These are phyloP conservation scores for Micropoecilia bifurca DNA, from an alignment of 2,797 vertebrate genomes.

Conservation along the genomic window DNA sequence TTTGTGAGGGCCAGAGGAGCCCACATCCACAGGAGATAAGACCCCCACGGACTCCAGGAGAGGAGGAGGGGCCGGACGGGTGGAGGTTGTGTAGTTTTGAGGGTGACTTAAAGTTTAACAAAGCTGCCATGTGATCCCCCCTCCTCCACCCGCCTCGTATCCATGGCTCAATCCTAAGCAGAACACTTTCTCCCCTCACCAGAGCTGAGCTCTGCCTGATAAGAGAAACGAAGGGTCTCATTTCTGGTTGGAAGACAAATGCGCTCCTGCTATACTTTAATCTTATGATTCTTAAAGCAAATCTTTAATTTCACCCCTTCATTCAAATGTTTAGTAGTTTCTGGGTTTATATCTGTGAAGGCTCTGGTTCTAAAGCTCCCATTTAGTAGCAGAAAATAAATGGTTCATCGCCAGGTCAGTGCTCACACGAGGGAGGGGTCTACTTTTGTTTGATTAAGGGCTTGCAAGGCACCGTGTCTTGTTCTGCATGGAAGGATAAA, in stretches of 20 bases:
- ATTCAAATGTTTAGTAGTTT: conserved; percentile 14
- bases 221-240: not conserved
- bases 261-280: not conserved
- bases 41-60: conserved; percentile 52
- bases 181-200: conserved; percentile 27
- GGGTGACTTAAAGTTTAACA: conserved; percentile 66
- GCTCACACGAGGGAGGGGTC: conserved; percentile 53
- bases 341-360: conserved; percentile 28
- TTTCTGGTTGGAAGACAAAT: conserved; percentile 26
- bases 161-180: conserved; percentile 36
- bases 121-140: conserved; percentile 55
- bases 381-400: conserved; percentile 64
- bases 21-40: conserved; percentile 75
- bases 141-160: not conserved
- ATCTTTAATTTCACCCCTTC: conserved; percentile 20
- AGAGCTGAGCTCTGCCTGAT: conserved; percentile 11
- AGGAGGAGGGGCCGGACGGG: conserved; percentile 42
- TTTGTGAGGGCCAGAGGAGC: conserved; percentile 73
- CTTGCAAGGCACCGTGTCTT: conserved; percentile 68
- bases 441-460: conserved; percentile 72
- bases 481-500: conserved; percentile 74
- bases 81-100: conserved; percentile 30
- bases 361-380: conserved; percentile 25
- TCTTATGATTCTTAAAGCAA: conserved; percentile 29
- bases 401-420: conserved; percentile 72